A percentile compares a stretch with the other conserved stretches of the same genome.
Conservation (phyloP, 2,888 invertebrate genomes). For the Timema cristinae region DNA sequence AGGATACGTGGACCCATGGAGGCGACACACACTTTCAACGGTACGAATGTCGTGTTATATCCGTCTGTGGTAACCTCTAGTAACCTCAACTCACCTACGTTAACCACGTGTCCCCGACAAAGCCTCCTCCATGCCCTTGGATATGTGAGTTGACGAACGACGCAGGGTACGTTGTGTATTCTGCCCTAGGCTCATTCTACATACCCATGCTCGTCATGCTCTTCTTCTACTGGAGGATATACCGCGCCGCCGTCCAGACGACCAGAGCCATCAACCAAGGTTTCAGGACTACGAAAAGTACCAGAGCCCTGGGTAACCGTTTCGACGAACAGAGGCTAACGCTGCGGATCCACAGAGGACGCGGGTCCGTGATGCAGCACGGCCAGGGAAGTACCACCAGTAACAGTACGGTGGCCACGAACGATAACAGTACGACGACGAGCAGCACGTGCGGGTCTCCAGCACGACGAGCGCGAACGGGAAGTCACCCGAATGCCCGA, state of each 20-base stretch:
- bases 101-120: too few relatives aligned
- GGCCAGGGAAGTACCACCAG: slow-evolving; percentile 56
- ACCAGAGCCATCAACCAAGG: slow-evolving; percentile 91
- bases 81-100: too few relatives aligned
- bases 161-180: slow-evolving; percentile 93
- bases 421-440: slow-evolving; percentile 37
- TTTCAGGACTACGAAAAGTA: slow-evolving; percentile 79
- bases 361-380: slow-evolving; percentile 46
- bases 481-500: slow-evolving; percentile 25
- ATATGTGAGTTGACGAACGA: slow-evolving; percentile 91
- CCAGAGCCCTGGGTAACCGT: slow-evolving; percentile 65
- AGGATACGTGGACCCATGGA: slow-evolving; percentile 6
- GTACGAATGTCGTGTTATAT: too few relatives aligned
- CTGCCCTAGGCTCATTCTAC: slow-evolving; percentile 96
- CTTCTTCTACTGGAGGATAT: slow-evolving; percentile 97
- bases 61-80: too few relatives aligned
- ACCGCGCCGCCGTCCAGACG: slow-evolving; percentile 87
- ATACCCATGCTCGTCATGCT: slow-evolving; percentile 97
- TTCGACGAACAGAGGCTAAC: slow-evolving; percentile 90
- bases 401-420: slow-evolving; percentile 63
- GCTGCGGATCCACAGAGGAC: slow-evolving; percentile 69
- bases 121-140: slow-evolving; percentile 58
- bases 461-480: slow-evolving; percentile 10
- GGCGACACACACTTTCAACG: neutral
- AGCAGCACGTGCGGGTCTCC: slow-evolving; percentile 14